Evolutionary conservation across 2,113 vertebrate species (phyloP).

Genomic region (Anthoscopus minutus): DNA sequence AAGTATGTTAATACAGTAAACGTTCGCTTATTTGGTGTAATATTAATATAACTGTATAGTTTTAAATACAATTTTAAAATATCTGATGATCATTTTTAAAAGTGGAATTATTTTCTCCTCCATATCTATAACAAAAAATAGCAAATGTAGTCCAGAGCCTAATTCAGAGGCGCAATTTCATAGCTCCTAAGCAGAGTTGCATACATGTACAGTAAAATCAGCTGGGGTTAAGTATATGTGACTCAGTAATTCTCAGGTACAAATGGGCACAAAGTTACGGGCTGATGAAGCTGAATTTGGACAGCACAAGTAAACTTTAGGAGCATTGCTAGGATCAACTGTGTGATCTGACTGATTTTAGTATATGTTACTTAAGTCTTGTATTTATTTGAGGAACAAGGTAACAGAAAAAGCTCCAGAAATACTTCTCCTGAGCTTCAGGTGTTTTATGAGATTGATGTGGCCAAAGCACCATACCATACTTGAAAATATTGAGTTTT

Average conservation of each 20-base stretch:
- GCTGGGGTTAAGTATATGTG: neutral
- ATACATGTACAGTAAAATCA: neutral
- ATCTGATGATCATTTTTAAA: neutral
- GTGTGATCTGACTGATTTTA: neutral
- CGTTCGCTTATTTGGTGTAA: neutral
- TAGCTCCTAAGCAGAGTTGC: neutral
- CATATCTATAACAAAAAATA: neutral
- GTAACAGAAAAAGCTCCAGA: neutral
- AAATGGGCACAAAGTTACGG: neutral
- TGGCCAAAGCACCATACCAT: neutral
- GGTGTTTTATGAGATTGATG: neutral
- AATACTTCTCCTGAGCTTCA: neutral
- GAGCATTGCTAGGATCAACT: neutral
- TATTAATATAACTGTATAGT: neutral
- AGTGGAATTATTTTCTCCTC: neutral
- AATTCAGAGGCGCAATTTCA: neutral
- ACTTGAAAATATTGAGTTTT: conserved; percentile 20
- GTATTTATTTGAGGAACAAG: neutral
- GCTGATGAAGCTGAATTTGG: neutral
- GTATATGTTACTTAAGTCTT: neutral
- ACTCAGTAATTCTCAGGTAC: neutral
- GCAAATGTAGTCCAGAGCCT: neutral
- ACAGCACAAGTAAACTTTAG: neutral
- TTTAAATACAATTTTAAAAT: neutral
- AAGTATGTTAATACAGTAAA: neutral